Evolutionary conservation across 2,797 vertebrate genomes (phyloP), one percentile per base, ranked within the genome.

Genomic region (Spizella passerina): DNA sequence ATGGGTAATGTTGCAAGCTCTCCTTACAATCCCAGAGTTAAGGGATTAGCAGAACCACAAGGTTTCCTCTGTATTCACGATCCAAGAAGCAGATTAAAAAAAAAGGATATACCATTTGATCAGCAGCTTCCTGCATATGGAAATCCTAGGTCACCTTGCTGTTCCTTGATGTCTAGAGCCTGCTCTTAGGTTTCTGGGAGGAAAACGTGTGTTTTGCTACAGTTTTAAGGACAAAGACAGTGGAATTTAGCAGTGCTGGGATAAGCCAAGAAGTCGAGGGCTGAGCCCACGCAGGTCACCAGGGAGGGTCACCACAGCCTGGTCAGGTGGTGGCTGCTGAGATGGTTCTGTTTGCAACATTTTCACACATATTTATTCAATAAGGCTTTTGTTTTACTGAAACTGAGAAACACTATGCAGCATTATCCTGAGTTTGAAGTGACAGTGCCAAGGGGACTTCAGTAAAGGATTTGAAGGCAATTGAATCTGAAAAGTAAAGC

Each of bases 361-460:
- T 98, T 98, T 98, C 98, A 97, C 98, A 98, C 96, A 77, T 97
- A 95, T 97, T 98, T 98, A 97, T 98, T 98, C 96, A 98, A 98
- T 98, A 96, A 97, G 94, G 92, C 95, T 97, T 98, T 98, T 98
- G 98, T 98, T 97, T 98, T 95, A 79, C 94, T 96, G 97, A 94
- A 95, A 94, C 47, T 82, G 86, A 97, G 96, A 97, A 98, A 96
- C 96, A 95, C 90, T 94, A 68, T 85, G 44, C 66, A 14, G 92
- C 88, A 92, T 98, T 98, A 96, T 97, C 89, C 96, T 96, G 93
- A 97, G 97, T 97, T 97, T 93, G 96, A 98, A 97, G 96, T 98
- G 98, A 97, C 96, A 96, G 96, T 93, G 96, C 95, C 97, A 97
- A 95, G 95, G 97, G 97, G 94, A 96, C 77, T 88, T 92, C 84